These are phyloP conservation scores for Caenorhabditis sp. DNA, from an alignment of 2,888 invertebrate genomes.

Conservation along the genomic window DNA sequence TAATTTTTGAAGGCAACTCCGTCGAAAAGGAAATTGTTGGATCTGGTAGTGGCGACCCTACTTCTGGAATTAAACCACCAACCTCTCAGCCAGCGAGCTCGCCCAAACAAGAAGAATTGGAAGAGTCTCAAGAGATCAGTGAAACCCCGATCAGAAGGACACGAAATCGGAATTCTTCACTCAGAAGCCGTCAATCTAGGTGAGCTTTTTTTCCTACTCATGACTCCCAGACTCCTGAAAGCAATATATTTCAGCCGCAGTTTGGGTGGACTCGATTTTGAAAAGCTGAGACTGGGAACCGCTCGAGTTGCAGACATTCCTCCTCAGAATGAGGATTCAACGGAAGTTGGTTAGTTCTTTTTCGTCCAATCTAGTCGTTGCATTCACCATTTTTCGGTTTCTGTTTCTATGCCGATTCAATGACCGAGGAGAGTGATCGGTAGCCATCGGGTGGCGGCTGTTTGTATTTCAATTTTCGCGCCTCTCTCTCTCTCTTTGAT, in stretches of 20 bases:
- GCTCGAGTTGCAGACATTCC: constrained; percentile 20
- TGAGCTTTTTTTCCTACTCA: constrained; percentile 13
- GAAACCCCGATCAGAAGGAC: constrained; percentile 45
- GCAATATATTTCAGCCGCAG: constrained; percentile 18
- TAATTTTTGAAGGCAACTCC: constrained; percentile 22
- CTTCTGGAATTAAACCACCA: neutral
- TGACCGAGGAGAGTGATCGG: constrained; percentile 18
- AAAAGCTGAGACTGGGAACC: constrained; percentile 41
- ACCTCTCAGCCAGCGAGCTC: neutral
- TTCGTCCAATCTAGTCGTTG: constrained; percentile 7
- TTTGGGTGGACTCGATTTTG: constrained; percentile 43
- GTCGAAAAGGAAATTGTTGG: constrained; percentile 12
- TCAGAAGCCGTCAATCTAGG: constrained; percentile 48
- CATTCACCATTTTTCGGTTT: constrained; percentile 12
- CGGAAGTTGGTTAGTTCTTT: constrained; percentile 23
- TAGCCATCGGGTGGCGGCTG: constrained; percentile 18
- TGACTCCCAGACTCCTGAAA: neutral
- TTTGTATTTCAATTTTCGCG: constrained; percentile 60
- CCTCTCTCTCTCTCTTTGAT: constrained; percentile 27
- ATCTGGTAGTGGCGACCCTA: neutral
- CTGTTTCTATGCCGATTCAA: constrained; percentile 20
- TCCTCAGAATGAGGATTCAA: constrained; percentile 2
- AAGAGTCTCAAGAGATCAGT: constrained; percentile 21
- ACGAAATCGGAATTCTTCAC: constrained; percentile 12
- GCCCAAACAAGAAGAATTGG: neutral